phyloP scores from a whole-genome alignment of 2,797 vertebrate species.

The Melanotaenia trifasciata region DNA sequence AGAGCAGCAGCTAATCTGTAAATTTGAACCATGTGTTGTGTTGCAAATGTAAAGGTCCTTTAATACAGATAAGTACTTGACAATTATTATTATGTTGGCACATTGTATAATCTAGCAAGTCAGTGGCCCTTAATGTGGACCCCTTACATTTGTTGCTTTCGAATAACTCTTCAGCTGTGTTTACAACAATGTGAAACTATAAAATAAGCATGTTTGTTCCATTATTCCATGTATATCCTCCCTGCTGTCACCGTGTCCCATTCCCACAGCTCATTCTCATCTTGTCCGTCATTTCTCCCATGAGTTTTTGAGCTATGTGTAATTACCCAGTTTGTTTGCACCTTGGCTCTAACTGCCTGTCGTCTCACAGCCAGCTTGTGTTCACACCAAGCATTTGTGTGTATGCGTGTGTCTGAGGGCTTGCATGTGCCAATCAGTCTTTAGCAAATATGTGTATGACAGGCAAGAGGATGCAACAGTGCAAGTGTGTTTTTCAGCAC shows the following conservation, averaged over 20 bases:
- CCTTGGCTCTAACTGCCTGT: slow-evolving; percentile 76
- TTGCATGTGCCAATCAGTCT: slow-evolving; percentile 67
- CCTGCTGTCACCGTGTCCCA: slow-evolving; percentile 50
- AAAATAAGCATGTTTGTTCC: slow-evolving; percentile 67
- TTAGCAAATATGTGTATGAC: slow-evolving; percentile 73
- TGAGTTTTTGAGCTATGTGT: slow-evolving; percentile 78
- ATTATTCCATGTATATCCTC: slow-evolving; percentile 65
- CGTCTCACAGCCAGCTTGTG: slow-evolving; percentile 67
- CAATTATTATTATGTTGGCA: slow-evolving; percentile 60
- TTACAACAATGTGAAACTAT: slow-evolving; percentile 53
- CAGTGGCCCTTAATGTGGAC: slow-evolving; percentile 52
- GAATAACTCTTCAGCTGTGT: slow-evolving; percentile 49
- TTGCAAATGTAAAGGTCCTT: slow-evolving; percentile 22
- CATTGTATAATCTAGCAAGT: slow-evolving; percentile 52
- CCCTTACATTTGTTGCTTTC: slow-evolving; percentile 37
- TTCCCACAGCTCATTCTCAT: slow-evolving; percentile 79
- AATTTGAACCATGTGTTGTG: slow-evolving; percentile 27
- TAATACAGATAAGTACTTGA: slow-evolving; percentile 46
- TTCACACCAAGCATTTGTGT: slow-evolving; percentile 56
- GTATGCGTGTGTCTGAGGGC: slow-evolving; percentile 4
- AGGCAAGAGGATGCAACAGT: slow-evolving; percentile 58
- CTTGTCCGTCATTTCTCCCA: slow-evolving; percentile 75
- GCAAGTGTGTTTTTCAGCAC: slow-evolving; percentile 60
- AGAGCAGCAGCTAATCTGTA: slow-evolving; percentile 14
- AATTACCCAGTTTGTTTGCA: slow-evolving; percentile 83